These are phyloP conservation scores for Hetaerina titia DNA, from an alignment of 2,888 invertebrate species.

Conservation along the genomic window DNA sequence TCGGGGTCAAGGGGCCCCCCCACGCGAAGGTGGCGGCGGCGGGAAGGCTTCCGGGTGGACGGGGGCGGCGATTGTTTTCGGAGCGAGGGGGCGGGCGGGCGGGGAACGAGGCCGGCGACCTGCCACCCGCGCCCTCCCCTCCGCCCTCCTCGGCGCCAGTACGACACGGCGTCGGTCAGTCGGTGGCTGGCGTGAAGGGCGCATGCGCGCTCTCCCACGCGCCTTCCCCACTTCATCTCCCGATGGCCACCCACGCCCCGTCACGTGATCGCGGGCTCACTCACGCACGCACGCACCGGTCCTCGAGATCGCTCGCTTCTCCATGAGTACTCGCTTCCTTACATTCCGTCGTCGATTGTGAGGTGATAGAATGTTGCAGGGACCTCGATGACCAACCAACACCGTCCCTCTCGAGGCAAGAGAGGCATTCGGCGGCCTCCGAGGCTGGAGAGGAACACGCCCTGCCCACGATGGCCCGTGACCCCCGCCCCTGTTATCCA, in stretches of 20 bases:
- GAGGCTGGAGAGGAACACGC: too few species aligned
- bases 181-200: background rate
- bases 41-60: background rate
- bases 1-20: too few species aligned
- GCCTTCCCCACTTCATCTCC: background rate
- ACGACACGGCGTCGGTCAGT: constrained; percentile 56
- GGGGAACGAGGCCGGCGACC: constrained; percentile 12
- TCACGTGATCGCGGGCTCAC: background rate
- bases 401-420: too few species aligned
- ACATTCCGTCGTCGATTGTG: too few species aligned
- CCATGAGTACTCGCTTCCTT: background rate
- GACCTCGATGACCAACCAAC: too few species aligned
- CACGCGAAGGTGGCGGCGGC: background rate
- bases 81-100: constrained; percentile 3
- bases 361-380: too few species aligned
- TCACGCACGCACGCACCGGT: background rate
- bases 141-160: constrained; percentile 36
- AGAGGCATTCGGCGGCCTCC: too few species aligned
- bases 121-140: background rate
- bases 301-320: background rate
- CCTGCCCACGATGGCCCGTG: too few species aligned
- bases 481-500: too few species aligned
- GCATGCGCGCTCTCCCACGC: constrained; percentile 22
- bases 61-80: background rate
- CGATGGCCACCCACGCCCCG: background rate